A percentile compares a stretch with the other conserved stretches of the same genome.
Evolutionary conservation across 2,113 vertebrate genomes (phyloP).

Genomic region (Elanoides forficatus): DNA sequence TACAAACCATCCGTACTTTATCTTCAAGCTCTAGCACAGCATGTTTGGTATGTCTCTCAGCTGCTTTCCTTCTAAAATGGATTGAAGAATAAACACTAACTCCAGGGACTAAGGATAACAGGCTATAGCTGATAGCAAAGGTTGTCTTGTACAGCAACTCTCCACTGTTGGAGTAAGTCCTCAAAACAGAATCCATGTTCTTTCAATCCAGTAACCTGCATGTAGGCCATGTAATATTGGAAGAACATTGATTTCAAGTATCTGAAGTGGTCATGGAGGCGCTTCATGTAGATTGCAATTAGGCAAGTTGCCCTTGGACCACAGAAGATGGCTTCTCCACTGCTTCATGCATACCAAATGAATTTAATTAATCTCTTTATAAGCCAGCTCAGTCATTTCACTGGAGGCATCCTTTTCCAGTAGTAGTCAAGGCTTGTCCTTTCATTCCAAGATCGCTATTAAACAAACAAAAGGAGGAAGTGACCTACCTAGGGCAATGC

Average conservation of each 20-base stretch:
- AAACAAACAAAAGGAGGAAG: constrained; percentile 41
- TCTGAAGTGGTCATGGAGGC: not conserved
- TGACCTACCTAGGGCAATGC: not conserved
- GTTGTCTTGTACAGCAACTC: not conserved
- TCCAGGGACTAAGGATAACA: not conserved
- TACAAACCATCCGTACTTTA: accelerated
- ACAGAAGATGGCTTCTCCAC: not conserved
- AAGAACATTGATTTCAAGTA: not conserved
- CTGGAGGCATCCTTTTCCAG: not conserved
- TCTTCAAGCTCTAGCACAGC: not conserved
- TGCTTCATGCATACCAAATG: not conserved
- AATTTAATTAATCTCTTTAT: not conserved
- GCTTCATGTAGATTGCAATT: not conserved
- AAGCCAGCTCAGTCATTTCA: not conserved
- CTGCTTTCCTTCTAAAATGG: not conserved
- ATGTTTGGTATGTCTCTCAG: not conserved
- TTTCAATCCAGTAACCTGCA: not conserved
- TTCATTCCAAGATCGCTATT: not conserved
- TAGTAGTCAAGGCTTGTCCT: not conserved
- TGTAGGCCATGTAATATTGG: accelerated
- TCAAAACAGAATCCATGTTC: not conserved
- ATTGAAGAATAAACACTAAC: not conserved
- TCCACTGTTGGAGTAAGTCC: not conserved
- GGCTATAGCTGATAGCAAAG: not conserved
- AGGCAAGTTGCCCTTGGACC: not conserved